Base-by-base conservation (phyloP, 2,113 vertebrate genomes). In the Euleptes europaea region DNA sequence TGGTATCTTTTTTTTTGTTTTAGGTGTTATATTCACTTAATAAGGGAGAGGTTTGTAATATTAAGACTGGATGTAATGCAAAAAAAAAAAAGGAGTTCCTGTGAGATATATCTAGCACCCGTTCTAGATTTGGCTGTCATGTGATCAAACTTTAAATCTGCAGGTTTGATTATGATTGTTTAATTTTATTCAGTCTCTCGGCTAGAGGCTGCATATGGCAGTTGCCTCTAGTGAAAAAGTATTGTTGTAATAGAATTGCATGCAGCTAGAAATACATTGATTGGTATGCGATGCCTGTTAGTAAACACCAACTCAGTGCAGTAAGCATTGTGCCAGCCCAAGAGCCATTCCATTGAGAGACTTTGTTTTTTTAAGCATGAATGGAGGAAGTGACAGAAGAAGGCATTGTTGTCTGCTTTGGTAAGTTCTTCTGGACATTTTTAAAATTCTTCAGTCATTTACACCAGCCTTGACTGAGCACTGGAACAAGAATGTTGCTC, bases 321-420 rank as follows among this genome's bases (percentile, higher is more conserved):
- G 23, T 9, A 60, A 1, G 12, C 33, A 19, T 73, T 60, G 67
- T 75, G 8, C 4, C 54, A 54, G 38, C 6, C 33, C 70, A 35
- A 89, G 78, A 85, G 83, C 63, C 84, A 75, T 35, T 67, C 86
- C 26, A 8, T 38, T 35, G 92, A 80, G 88, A 71, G 85, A 73
- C 88, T 87, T 90, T 87, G 15, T 28, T 63, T 63, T 63, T 63
- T 28, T 28, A 86, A 91, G 33, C 15, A 1, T 93, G 89, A 90
- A 67, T 40, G 71, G 82, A 84, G 86, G 83, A 80, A 86, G 88
- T 91, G 88, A 90, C 74, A 0, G 90, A 92, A 78, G 88, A 91
- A 84, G 66, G 33, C 73, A 70, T 67, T 88, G 0, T 2, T 66
- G 65, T 84, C 90, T 84, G 80, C 91, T 84, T 82, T 11, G 93